Evolutionary conservation across 1,140 invertebrate species (phyloP), one percentile per base, ranked within the genome.

Genomic region (Drosophila bipectinata): DNA sequence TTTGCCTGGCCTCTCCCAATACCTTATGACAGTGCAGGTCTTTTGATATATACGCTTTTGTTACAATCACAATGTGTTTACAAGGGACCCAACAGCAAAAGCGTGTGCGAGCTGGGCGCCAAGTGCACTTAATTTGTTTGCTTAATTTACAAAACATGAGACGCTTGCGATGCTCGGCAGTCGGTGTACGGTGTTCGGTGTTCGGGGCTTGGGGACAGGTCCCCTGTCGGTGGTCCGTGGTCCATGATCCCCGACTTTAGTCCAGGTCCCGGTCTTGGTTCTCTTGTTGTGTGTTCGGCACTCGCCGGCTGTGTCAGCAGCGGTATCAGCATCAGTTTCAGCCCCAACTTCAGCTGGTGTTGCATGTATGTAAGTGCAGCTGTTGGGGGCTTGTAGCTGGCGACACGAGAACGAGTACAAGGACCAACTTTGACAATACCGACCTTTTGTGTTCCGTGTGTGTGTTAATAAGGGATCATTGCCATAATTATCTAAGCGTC

Each of bases 81-180:
- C 82, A 87, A 47, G 79, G 62, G 67, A 79, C 63, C 57, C 52
- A 85, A 69, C 74, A 77, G 63, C 61, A 15, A 72, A 10, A 47
- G 44, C 44, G 68, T 71, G 61, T 56, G 55, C 41, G 58, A 57
- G 54, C 62, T 41, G 64, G 66, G 82, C 79, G 83, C 82, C 84
- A 89, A 89, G 84, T 89, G 84, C 84, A 90, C 87, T 89, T 89
- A 89, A 89, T 89, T 89, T 89, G 84, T 90, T 89, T 89, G 84
- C 77, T 90, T 89, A 89, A 90, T 90, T 89, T 90, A 90, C 73
- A 85, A 89, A 87, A 90, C 84, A 90, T 80, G 73, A 87, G 77
- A 87, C 68, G 75, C 55, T 44, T 61, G 64, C 49, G 61, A 47
- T 34, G 49, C 45, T 56, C 61, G 34, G 14, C 5, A 15, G 14